These are phyloP conservation scores for Thecocarcelia acutangulata DNA, from an alignment of 2,888 invertebrate genomes.

Conservation along the genomic window DNA sequence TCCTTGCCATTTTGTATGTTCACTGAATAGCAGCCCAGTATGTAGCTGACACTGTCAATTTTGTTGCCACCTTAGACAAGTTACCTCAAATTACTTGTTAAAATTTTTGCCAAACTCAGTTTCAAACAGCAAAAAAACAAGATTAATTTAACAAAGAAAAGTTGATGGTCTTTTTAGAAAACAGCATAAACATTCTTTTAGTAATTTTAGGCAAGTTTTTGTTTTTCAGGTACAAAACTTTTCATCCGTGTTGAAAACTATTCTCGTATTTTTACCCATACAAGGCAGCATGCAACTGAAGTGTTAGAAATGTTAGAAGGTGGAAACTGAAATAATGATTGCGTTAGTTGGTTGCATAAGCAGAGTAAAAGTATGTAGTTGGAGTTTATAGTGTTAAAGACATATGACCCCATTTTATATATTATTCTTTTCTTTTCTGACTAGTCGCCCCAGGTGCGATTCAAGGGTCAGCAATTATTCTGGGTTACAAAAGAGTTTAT, in stretches of 20 bases:
- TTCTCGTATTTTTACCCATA: neutral
- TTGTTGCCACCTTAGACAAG: too few relatives aligned
- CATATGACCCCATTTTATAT: slow-evolving; percentile 56
- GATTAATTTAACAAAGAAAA: too few relatives aligned
- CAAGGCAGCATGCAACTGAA: neutral
- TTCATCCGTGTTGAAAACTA: neutral
- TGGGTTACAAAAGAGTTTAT: slow-evolving; percentile 68
- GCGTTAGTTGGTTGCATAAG: neutral
- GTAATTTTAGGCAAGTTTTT: too few relatives aligned
- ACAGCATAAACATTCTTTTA: too few relatives aligned
- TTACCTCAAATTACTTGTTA: too few relatives aligned
- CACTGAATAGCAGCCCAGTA: too few relatives aligned
- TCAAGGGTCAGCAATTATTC: slow-evolving; percentile 79
- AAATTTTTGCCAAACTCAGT: too few relatives aligned
- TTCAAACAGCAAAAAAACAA: too few relatives aligned
- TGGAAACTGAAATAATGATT: slow-evolving; percentile 14
- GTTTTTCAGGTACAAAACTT: neutral
- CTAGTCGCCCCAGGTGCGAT: slow-evolving; percentile 92
- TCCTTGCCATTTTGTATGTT: too few relatives aligned
- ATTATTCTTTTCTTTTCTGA: slow-evolving; percentile 84
- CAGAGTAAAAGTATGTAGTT: slow-evolving; percentile 24
- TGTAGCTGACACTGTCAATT: too few relatives aligned
- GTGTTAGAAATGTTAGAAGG: neutral
- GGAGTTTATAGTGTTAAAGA: slow-evolving; percentile 55
- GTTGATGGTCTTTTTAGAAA: too few relatives aligned